Evolutionary conservation across 2,113 vertebrate genomes (phyloP).

Genomic region (Nannobrachium achirus): DNA sequence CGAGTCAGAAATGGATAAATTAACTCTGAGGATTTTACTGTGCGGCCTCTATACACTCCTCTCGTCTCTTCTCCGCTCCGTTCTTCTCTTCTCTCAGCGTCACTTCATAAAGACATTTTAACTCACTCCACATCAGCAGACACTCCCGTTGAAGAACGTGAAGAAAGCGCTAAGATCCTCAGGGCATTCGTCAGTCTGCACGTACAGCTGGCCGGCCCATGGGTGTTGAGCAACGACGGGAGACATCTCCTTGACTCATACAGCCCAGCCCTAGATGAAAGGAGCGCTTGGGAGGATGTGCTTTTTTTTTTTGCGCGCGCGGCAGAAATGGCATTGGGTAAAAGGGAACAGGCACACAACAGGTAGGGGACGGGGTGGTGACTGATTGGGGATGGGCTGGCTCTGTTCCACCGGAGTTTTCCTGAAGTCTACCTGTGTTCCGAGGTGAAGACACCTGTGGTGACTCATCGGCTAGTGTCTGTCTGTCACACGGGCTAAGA

Average conservation of each 20-base stretch:
- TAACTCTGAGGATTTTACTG: too few relatives aligned
- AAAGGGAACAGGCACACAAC: constrained; percentile 61
- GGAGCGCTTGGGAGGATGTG: constrained; percentile 57
- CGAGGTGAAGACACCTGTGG: constrained; percentile 66
- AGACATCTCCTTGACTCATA: constrained; percentile 71
- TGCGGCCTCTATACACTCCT: background rate
- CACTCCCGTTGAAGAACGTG: constrained; percentile 65
- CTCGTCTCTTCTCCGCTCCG: constrained; percentile 15
- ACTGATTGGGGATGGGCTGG: constrained; percentile 65
- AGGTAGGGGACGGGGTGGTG: constrained; percentile 64
- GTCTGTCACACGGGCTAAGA: constrained; percentile 46
- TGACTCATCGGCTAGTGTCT: constrained; percentile 44
- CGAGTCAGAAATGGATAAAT: too few relatives aligned
- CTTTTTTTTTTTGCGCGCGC: constrained; percentile 39
- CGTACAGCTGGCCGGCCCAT: constrained; percentile 48
- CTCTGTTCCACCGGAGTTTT: constrained; percentile 56
- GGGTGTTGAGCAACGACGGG: constrained; percentile 69
- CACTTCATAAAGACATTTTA: constrained; percentile 66
- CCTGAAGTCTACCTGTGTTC: constrained; percentile 54
- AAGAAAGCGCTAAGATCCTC: constrained; percentile 66
- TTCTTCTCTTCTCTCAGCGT: constrained; percentile 13
- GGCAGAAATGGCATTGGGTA: constrained; percentile 46
- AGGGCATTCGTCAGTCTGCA: constrained; percentile 67
- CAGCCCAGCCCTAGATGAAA: constrained; percentile 65
- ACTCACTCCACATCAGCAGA: constrained; percentile 59